Evolutionary conservation across 30 jellyfish, hydroid and myxozoan species (phyloP).

Genomic region (Hydractinia symbiolongicarpus): DNA sequence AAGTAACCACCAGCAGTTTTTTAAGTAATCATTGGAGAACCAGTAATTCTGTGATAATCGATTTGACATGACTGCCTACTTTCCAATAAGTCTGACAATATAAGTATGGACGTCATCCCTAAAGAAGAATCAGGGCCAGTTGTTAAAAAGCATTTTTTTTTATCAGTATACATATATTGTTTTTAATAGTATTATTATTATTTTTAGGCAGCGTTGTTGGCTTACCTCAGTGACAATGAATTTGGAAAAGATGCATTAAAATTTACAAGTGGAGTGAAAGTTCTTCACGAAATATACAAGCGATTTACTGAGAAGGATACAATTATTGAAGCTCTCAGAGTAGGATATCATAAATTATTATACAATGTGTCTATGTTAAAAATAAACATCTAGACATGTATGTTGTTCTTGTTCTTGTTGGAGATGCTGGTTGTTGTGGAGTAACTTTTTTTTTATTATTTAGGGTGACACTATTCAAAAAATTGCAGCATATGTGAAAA

Average conservation of each 20-base stretch:
- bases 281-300: constrained; percentile 43
- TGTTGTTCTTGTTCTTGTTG: too few species aligned
- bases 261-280: constrained; percentile 37
- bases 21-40: too few species aligned
- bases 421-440: not conserved
- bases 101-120: too few species aligned
- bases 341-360: not conserved
- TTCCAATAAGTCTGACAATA: too few species aligned
- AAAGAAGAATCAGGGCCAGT: too few species aligned
- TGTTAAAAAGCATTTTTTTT: not conserved
- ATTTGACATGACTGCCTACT: too few species aligned
- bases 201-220: constrained; percentile 57
- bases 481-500: constrained; percentile 51
- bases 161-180: not conserved
- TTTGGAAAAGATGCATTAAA: constrained; percentile 51
- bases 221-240: constrained; percentile 52
- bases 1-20: too few species aligned
- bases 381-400: not conserved
- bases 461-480: constrained; percentile 58
- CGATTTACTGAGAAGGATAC: constrained; percentile 54
- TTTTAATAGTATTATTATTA: not conserved
- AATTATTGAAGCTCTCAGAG: constrained; percentile 49
- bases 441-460: not conserved
- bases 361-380: too few species aligned
- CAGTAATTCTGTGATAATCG: too few species aligned